phyloP scores from a whole-genome alignment of 2,797 vertebrate species.

The Crenichthys baileyi region DNA sequence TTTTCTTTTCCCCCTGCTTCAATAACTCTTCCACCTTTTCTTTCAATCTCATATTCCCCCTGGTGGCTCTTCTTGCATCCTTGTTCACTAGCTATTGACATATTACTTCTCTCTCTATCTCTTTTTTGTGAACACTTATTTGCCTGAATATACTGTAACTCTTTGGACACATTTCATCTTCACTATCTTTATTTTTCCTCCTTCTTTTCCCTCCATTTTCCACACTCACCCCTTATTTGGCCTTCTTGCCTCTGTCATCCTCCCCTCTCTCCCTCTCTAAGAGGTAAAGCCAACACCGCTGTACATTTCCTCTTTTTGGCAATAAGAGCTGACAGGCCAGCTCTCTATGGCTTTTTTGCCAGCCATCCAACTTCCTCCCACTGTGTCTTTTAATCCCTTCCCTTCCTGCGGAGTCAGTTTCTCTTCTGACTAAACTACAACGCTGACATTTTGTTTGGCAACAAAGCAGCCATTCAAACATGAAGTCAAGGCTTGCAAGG shows the following conservation, averaged over 20 bases:
- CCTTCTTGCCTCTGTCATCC: constrained; percentile 46
- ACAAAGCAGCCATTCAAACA: constrained; percentile 12
- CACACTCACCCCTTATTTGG: constrained; percentile 34
- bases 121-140: constrained; percentile 19
- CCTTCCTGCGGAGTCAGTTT: constrained; percentile 25
- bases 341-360: constrained; percentile 49
- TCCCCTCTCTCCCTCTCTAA: constrained; percentile 45
- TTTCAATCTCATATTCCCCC: constrained; percentile 17
- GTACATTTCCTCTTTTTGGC: constrained; percentile 64
- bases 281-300: constrained; percentile 63
- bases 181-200: constrained; percentile 22
- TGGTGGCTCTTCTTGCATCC: constrained; percentile 17
- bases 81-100: constrained; percentile 24
- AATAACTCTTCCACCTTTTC: constrained; percentile 23
- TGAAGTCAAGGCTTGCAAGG: constrained; percentile 10
- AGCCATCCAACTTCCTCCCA: constrained; percentile 24
- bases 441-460: constrained; percentile 25
- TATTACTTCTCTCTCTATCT: constrained; percentile 26
- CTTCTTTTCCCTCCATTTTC: constrained; percentile 39
- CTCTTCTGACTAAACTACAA: constrained; percentile 28
- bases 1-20: constrained; percentile 6
- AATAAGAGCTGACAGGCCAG: constrained; percentile 63
- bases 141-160: constrained; percentile 11
- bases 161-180: constrained; percentile 45
- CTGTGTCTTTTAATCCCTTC: constrained; percentile 19